Evolutionary conservation across 1,140 invertebrate genomes (phyloP).

Genomic region (Drosophila tani): DNA sequence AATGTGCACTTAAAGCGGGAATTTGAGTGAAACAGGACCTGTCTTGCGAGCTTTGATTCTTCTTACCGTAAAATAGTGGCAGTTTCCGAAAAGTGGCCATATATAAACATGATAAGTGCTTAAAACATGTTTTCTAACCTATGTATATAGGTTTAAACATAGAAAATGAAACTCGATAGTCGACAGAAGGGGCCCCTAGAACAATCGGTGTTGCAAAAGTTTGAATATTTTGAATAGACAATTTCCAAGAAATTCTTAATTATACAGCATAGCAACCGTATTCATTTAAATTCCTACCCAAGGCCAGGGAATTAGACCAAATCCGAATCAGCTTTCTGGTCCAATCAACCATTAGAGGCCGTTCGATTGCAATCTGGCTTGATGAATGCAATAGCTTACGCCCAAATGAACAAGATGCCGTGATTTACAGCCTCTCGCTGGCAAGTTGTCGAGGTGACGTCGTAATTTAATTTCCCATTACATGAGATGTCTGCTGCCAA

Average conservation of each 20-base stretch:
- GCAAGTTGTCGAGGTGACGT: neutral
- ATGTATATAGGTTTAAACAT: no score
- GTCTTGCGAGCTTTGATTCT: no score
- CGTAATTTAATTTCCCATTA: constrained; percentile 82
- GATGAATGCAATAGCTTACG: constrained; percentile 71
- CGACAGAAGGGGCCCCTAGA: no score
- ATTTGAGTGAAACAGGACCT: no score
- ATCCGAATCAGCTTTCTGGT: constrained; percentile 7
- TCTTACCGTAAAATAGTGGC: no score
- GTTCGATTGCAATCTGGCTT: constrained; percentile 33
- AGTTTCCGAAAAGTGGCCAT: no score
- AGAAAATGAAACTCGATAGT: no score
- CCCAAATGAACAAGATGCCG: constrained; percentile 50
- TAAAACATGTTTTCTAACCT: no score
- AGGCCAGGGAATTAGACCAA: constrained; percentile 13
- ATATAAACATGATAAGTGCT: no score
- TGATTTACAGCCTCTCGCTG: constrained; percentile 29
- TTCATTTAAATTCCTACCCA: constrained; percentile 5
- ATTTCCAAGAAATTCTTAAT: neutral
- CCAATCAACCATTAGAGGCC: constrained; percentile 30
- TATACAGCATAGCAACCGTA: constrained; percentile 4
- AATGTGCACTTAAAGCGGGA: no score
- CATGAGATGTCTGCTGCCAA: constrained; percentile 69
- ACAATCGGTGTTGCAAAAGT: no score
- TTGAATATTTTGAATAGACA: no score